Conservation (phyloP, 2,113 vertebrate species). For the Microtus pennsylvanicus region DNA sequence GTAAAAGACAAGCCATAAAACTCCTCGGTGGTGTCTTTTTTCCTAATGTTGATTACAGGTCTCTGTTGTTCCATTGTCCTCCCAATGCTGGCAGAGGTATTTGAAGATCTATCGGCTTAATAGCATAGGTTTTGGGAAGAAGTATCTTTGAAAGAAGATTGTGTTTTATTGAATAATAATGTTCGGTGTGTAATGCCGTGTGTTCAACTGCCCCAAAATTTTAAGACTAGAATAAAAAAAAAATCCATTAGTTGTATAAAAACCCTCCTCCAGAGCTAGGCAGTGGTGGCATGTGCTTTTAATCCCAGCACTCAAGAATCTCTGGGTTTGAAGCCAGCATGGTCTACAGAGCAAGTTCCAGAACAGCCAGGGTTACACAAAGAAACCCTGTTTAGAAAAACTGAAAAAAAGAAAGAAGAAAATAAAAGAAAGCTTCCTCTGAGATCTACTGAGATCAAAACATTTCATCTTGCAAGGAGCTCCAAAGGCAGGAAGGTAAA, state of each 20-base stretch:
- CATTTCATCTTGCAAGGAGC: neutral
- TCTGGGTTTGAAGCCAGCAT: neutral
- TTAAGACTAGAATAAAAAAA: neutral
- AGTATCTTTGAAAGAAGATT: neutral
- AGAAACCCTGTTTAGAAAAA: neutral
- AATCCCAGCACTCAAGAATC: neutral
- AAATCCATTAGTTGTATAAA: neutral
- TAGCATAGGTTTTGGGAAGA: neutral
- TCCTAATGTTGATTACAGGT: constrained; percentile 15
- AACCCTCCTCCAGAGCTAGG: neutral
- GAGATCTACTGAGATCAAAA: neutral
- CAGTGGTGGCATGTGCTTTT: neutral
- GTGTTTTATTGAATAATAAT: neutral
- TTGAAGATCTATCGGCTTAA: neutral
- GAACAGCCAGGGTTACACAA: neutral
- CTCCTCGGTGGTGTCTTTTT: neutral
- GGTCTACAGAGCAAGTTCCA: neutral
- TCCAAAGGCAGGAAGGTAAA: neutral
- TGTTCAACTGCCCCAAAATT: neutral
- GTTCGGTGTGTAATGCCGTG: neutral
- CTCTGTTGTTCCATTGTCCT: constrained; percentile 18
- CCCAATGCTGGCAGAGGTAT: neutral
- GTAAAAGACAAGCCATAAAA: neutral
- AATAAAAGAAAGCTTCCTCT: neutral
- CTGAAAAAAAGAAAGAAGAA: neutral